Evolutionary conservation across 2,797 vertebrate genomes (phyloP).

Genomic region (Fratercula arctica): DNA sequence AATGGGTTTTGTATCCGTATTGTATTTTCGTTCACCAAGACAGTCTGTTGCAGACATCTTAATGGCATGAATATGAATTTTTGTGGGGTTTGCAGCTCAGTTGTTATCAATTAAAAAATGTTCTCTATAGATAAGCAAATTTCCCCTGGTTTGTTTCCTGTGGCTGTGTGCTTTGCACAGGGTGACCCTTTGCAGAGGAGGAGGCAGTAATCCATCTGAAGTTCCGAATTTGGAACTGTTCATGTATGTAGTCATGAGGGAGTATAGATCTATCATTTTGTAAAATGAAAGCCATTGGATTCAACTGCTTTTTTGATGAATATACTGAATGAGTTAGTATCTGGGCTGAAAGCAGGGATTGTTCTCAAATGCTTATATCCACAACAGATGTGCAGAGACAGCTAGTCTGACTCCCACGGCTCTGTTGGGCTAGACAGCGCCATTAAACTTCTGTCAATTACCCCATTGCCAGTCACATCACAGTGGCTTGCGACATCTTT

Average conservation of each 20-base stretch:
- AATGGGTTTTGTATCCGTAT: not conserved
- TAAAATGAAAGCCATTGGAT: constrained; percentile 19
- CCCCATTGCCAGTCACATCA: not conserved
- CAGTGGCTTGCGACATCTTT: not conserved
- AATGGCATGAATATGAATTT: not conserved
- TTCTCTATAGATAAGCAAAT: not conserved
- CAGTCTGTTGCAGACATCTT: not conserved
- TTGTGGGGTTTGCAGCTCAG: not conserved
- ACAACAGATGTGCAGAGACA: constrained; percentile 34
- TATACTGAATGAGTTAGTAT: not conserved
- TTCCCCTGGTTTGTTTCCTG: not conserved
- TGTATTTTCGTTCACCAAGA: not conserved
- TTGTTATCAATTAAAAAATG: not conserved
- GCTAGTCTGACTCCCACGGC: not conserved
- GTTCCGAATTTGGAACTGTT: not conserved
- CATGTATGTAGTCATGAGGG: not conserved
- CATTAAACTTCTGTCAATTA: not conserved
- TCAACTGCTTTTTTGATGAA: not conserved
- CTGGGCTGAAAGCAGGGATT: constrained; percentile 28
- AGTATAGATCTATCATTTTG: not conserved
- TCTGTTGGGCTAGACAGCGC: not conserved
- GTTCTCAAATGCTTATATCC: not conserved
- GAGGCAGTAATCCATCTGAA: not conserved
- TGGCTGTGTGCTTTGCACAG: not conserved
- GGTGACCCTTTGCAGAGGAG: not conserved